Evolutionary conservation across 92 coral and sea anemone species (phyloP).

Genomic region (Hydrozoanthus gracilis): DNA sequence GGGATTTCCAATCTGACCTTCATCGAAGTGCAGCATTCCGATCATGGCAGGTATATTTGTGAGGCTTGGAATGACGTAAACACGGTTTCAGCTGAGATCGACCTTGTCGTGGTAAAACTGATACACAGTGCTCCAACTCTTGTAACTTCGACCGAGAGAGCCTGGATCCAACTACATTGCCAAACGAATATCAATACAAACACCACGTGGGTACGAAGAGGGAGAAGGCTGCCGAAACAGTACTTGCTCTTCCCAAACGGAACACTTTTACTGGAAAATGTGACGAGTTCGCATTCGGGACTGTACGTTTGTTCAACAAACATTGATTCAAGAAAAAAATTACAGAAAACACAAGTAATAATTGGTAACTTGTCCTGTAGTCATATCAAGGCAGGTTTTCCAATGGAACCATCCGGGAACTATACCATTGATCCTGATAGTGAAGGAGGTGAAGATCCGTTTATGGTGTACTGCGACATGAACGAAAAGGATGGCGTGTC

Average conservation of each 20-base stretch:
- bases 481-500: constrained; percentile 27
- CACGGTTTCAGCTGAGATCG: constrained; percentile 4
- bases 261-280: neutral
- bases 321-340: neutral
- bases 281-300: constrained; percentile 11
- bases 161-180: constrained; percentile 28
- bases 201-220: constrained; percentile 18
- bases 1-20: constrained; percentile 23
- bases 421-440: constrained; percentile 41
- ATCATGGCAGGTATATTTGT: neutral
- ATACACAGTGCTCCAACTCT: neutral
- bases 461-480: constrained; percentile 54
- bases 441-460: constrained; percentile 27
- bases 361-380: constrained; percentile 36
- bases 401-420: constrained; percentile 1
- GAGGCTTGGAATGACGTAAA: constrained; percentile 16
- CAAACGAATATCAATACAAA: constrained; percentile 5
- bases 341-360: neutral
- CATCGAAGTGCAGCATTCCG: neutral
- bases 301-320: neutral
- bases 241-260: constrained; percentile 6
- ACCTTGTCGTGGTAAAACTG: neutral
- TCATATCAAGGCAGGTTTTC: constrained; percentile 7
- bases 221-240: neutral
- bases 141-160: constrained; percentile 7